These are phyloP conservation scores for Ptychochromis oligacanthus DNA, from an alignment of 2,113 vertebrate genomes.

Conservation along the genomic window DNA sequence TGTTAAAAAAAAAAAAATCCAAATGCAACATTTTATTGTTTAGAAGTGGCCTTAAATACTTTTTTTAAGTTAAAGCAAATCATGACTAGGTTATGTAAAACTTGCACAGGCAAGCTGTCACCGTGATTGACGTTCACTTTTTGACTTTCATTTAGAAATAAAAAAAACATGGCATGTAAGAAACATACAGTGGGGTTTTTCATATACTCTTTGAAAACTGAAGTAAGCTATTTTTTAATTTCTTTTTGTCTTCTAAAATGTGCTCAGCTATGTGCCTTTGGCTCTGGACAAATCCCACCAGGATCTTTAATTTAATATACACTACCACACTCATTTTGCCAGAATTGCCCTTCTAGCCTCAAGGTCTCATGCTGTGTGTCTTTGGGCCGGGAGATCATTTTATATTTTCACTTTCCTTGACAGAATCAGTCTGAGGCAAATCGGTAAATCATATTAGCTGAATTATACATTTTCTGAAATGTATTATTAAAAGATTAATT, in stretches of 20 bases:
- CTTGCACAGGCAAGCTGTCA: not conserved
- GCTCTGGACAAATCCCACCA: slow-evolving; percentile 42
- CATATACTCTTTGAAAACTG: slow-evolving; percentile 21
- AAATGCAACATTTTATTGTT: not conserved
- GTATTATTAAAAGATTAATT: slow-evolving; percentile 73
- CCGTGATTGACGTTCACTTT: not conserved
- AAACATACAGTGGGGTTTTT: slow-evolving; percentile 16
- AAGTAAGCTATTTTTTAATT: slow-evolving; percentile 4
- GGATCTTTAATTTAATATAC: slow-evolving; percentile 59
- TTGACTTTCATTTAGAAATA: not conserved
- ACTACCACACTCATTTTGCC: slow-evolving; percentile 39
- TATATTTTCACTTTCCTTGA: slow-evolving; percentile 52
- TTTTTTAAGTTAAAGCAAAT: too few relatives aligned
- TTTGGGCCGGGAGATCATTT: slow-evolving; percentile 32
- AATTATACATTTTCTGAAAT: slow-evolving; percentile 73
- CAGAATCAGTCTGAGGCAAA: slow-evolving; percentile 44
- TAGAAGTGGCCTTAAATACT: too few relatives aligned
- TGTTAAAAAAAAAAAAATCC: slow-evolving; percentile 1
- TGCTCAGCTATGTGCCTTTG: slow-evolving; percentile 31
- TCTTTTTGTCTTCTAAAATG: slow-evolving; percentile 30
- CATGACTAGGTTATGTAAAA: too few relatives aligned
- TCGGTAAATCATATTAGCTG: slow-evolving; percentile 61
- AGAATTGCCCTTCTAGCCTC: slow-evolving; percentile 44
- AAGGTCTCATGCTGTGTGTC: slow-evolving; percentile 43
- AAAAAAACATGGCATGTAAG: not conserved